A percentile compares a stretch with the other conserved stretches of the same genome.
phyloP scores from a whole-genome alignment of 1,140 invertebrate genomes.

The Drosophila dunni region DNA sequence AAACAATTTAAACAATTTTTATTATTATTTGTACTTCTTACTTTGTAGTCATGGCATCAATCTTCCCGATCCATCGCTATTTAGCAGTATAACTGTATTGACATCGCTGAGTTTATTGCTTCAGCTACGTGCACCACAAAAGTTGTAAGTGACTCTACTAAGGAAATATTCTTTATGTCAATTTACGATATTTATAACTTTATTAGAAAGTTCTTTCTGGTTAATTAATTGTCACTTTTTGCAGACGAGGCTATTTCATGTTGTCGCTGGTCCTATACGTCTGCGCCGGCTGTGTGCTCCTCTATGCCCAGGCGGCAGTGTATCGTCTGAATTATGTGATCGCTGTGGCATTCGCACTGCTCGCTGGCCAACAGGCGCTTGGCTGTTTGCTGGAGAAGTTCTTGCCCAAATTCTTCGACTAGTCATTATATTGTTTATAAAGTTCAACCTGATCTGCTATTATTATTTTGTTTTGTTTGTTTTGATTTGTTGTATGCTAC shows the following conservation, averaged over 20 bases:
- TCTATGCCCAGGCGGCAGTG: conserved; percentile 86
- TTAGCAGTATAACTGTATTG: conserved; percentile 55
- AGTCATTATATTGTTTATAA: conserved; percentile 10
- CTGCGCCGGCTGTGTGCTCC: conserved; percentile 85
- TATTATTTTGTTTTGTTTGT: neutral
- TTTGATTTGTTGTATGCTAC: neutral
- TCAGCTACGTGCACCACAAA: conserved; percentile 71
- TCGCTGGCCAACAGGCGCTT: conserved; percentile 86
- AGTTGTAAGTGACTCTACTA: conserved; percentile 65
- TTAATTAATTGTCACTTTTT: conserved; percentile 30
- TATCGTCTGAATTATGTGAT: conserved; percentile 86
- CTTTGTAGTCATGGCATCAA: conserved; percentile 48
- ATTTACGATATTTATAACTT: no score
- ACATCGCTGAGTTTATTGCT: conserved; percentile 63
- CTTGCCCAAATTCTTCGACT: conserved; percentile 7
- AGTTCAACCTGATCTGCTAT: neutral
- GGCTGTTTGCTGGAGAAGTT: conserved; percentile 39
- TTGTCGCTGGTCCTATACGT: conserved; percentile 85
- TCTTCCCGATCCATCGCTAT: conserved; percentile 68
- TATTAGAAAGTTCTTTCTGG: no score
- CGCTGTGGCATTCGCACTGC: conserved; percentile 85
- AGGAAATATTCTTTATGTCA: neutral
- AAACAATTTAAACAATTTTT: neutral
- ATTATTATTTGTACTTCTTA: neutral
- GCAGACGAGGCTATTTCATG: conserved; percentile 85